A percentile compares a stretch with the other conserved stretches of the same genome.
phyloP scores from a whole-genome alignment of 35 echinoderm and acorn worm genomes.

The Holothuria glaberrima region DNA sequence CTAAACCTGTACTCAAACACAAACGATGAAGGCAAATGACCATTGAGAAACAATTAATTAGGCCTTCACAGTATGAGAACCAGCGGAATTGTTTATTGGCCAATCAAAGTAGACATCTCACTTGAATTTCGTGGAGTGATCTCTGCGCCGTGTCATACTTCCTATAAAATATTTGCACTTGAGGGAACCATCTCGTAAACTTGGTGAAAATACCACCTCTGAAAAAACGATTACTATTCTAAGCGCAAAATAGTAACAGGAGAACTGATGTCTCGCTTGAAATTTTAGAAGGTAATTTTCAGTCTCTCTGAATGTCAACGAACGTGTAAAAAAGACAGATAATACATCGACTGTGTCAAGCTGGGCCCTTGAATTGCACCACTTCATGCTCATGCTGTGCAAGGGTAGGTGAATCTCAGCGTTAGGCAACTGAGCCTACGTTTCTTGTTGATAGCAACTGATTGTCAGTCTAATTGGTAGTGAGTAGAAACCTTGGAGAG shows the following conservation, averaged over 20 bases:
- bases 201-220: conserved; percentile 3
- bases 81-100: neutral
- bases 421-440: conserved; percentile 42
- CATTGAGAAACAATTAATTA: conserved; percentile 42
- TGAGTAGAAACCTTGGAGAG: conserved; percentile 36
- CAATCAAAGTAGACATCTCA: neutral
- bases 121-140: neutral
- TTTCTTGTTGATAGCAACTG: neutral
- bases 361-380: conserved; percentile 37
- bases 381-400: conserved; percentile 11
- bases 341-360: conserved; percentile 19
- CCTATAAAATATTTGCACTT: conserved; percentile 1
- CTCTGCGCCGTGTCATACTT: neutral
- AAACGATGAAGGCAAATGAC: neutral
- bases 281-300: neutral
- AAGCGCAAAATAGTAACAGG: conserved; percentile 6
- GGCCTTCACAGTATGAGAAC: conserved; percentile 27
- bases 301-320: conserved; percentile 18
- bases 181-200: conserved; percentile 18
- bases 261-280: conserved; percentile 15
- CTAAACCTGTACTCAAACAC: no score
- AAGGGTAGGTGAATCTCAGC: neutral
- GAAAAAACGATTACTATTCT: conserved; percentile 36
- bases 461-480: neutral
- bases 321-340: conserved; percentile 31